Evolutionary conservation across 2,797 vertebrate genomes (phyloP), one percentile per base, ranked within the genome.

Genomic region (Hydrolagus colliei): DNA sequence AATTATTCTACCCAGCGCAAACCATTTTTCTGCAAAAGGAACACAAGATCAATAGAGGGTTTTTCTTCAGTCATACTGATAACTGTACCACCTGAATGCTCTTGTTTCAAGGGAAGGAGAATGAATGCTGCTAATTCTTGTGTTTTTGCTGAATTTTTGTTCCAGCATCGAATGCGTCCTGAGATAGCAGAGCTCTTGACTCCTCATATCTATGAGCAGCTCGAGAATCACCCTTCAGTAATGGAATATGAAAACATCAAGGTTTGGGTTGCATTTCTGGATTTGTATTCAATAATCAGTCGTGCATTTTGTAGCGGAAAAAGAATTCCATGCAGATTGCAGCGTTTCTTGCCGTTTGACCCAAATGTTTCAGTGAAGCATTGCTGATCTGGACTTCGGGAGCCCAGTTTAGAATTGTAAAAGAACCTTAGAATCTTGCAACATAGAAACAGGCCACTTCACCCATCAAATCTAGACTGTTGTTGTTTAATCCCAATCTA

Each of bases 101-200:
- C 41, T 52, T 52, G 6, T 6, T 6, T 52, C 41, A 52, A 52
- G 41, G 6, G 2, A 52, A 52, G 41, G 6, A 52, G 41, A 52
- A 52, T 6, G 41, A 52, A 52, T 52, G 41, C 4, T 11, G 27
- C 8, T 52, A 84, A 84, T 71, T 80, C 62, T 80, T 80, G n/a
- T 14, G 8, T 79, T 22, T 86, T 27, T 52, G 6, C 41, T 52
- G 41, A 3, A 52, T 52, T 88, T 86, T 87, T 67, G 90, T 88
- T 88, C 4, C 90, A 99, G 97, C 97, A 99, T 90, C 96, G 97
- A 63, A 98, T 98, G 97, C 93, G 96, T 84, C 97, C 97, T 87
- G 96, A 97, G 85, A 98, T 99, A 65, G 97, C 97, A 86, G 89
- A 89, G 72, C 96, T 99, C 82, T 91, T 98, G 90, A 95, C 93